Percentiles rank a stretch among this genome's conserved stretches.
Conservation (phyloP, 2,113 vertebrate species). For the Oreotrochilus melanogaster region DNA sequence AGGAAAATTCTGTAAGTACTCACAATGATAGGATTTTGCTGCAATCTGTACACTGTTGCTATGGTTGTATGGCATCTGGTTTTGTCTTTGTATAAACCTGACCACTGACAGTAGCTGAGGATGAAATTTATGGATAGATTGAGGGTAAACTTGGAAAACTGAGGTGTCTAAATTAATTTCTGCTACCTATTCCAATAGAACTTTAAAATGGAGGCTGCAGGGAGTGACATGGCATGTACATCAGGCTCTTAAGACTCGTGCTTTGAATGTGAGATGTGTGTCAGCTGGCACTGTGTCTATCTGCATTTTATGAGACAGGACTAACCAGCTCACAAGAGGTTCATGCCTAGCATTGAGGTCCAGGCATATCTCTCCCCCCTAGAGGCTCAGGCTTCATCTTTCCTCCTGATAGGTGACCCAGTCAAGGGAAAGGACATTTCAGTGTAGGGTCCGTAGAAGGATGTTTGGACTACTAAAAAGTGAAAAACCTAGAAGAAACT, state of each 20-base stretch:
- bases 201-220: not conserved
- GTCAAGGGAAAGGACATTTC: not conserved
- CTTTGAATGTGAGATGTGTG: not conserved
- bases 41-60: not conserved
- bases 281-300: fast-evolving
- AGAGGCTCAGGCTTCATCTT: fast-evolving
- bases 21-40: not conserved
- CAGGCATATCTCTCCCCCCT: not conserved
- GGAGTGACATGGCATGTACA: fast-evolving
- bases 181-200: not conserved
- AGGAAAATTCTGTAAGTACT: not conserved
- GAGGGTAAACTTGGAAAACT: not conserved
- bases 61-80: not conserved
- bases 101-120: not conserved
- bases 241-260: not conserved
- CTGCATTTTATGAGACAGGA: not conserved
- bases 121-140: not conserved
- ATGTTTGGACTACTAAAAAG: not conserved
- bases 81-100: not conserved
- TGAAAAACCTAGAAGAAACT: not conserved
- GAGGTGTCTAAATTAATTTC: not conserved
- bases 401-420: not conserved
- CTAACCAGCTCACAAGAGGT: not conserved
- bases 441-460: not conserved
- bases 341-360: not conserved